Base-by-base conservation (phyloP, 1,140 invertebrate species). In the Papilio machaon region DNA sequence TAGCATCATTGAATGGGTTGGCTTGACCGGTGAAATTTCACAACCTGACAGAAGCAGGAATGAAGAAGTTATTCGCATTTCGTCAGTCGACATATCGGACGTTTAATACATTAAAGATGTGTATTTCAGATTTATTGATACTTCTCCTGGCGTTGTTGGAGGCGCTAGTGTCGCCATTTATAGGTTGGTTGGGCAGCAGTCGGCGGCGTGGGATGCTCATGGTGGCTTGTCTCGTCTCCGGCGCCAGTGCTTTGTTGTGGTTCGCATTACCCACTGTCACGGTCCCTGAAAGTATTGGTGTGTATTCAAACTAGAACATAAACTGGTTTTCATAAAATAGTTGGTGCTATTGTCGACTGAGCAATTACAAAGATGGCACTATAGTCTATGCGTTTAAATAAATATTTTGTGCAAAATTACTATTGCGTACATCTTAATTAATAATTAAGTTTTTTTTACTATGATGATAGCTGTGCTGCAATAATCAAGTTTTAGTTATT, bases 141-240 rank as follows among this genome's bases (percentile, higher is more conserved):
- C 13, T 85, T 46, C 10, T 78, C 0, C 54, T 85, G n/a, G 80
- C 82, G 2, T 5, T 86, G 2, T 30, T 84, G 19, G 85, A 87
- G 64, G 74, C 67, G 0, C 2, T 81, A 2, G 8, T 84, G 23
- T 74, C 80, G 0, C 86, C 85, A 0, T 64, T 86, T 6, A 38
- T 87, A 4, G 64, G 82, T 1, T 87, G 86, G 85, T 82, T 80
- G 11, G 86, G 86, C 13, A 83, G 80, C 75, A 82, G 30, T 4
- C 38, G 64, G 15, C 81, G 83, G 17, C 73, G 84, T 38, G 35
- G 10, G 43, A 75, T 82, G 19, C 38, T 79, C 3, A 30, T 84
- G 64, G 46, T 83, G 0, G 47, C 19, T 2, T 87, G 83, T 49
- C 58, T 78, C 5, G 2, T 81, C 0, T 67, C 43, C 0, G 19